Evolutionary conservation across 2,113 vertebrate genomes (phyloP).

Genomic region (Casuarius casuarius): DNA sequence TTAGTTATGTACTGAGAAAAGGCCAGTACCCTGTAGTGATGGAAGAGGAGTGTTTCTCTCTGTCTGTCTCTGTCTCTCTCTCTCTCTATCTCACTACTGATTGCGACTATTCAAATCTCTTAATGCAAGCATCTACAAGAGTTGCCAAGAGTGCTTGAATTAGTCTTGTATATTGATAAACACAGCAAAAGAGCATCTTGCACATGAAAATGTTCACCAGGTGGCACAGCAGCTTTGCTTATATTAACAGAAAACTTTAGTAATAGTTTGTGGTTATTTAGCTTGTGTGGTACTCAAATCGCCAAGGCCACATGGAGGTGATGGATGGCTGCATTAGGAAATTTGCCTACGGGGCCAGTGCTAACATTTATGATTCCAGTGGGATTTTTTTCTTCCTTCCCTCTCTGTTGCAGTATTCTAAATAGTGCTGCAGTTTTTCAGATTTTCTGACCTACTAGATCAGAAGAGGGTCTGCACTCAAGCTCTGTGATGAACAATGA

Average conservation of each 20-base stretch:
- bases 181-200: neutral
- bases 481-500: neutral
- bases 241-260: neutral
- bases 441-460: neutral
- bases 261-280: neutral
- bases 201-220: conserved; percentile 16
- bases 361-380: neutral
- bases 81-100: neutral
- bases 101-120: conserved; percentile 33
- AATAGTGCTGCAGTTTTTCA: neutral
- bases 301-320: neutral
- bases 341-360: neutral
- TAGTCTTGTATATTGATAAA: neutral
- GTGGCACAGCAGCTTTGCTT: conserved; percentile 40
- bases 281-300: neutral
- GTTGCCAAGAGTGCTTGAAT: conserved; percentile 19
- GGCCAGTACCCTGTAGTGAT: neutral
- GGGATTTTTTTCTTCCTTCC: neutral
- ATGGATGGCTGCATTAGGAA: neutral
- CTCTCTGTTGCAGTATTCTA: neutral
- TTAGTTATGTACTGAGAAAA: neutral
- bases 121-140: neutral
- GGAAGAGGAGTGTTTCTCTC: neutral
- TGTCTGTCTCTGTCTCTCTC: too few relatives aligned
- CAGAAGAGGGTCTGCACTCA: neutral